Evolutionary conservation across 1,140 invertebrate genomes (phyloP), one percentile per base, ranked within the genome.

Genomic region (Orchesella cincta): DNA sequence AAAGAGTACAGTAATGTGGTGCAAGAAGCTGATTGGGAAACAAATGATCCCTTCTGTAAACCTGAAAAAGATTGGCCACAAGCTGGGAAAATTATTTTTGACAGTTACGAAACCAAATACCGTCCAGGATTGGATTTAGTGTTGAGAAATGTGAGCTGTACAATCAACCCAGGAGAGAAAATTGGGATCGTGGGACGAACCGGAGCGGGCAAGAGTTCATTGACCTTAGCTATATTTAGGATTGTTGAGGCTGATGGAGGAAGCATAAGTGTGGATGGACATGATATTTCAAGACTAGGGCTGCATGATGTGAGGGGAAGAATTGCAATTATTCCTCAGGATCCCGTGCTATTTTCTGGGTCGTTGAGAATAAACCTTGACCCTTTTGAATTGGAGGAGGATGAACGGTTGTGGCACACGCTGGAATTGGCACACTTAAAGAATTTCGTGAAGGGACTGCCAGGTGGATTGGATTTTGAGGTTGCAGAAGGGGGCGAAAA

Each of bases 401-500:
- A 97, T 82, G 90, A 91, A 0, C 90, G 93, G 57, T 85, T 96
- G 8, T 96, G 94, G 94, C 88, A 87, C 77, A 90, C 93, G n/a
- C 83, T 96, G 34, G 92, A 94, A 82, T 89, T 92, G 80, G 92
- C 89, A 16, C 89, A 91, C 86, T 87, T 96, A 1, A 94, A 94
- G 85, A 71, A 85, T 16, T 95, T 95, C 83, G 90, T 95, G 1
- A 86, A 89, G 85, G 88, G 88, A 76, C 86, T 95, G 31, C 82
- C 89, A 26, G 89, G 88, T 79, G 92, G 92, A 2, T 87, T 97
- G 23, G 88, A 91, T 76, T 91, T 95, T 84, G 91, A 93, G 86
- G 89, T 96, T 2, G 86, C 91, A 26, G 94, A 96, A 86, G 94
- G 94, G 76, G 94, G 95, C 62, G 94, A 95, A 79, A 97, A 97